Conservation (phyloP, 2,113 vertebrate species). For the Cinclus mexicanus region DNA sequence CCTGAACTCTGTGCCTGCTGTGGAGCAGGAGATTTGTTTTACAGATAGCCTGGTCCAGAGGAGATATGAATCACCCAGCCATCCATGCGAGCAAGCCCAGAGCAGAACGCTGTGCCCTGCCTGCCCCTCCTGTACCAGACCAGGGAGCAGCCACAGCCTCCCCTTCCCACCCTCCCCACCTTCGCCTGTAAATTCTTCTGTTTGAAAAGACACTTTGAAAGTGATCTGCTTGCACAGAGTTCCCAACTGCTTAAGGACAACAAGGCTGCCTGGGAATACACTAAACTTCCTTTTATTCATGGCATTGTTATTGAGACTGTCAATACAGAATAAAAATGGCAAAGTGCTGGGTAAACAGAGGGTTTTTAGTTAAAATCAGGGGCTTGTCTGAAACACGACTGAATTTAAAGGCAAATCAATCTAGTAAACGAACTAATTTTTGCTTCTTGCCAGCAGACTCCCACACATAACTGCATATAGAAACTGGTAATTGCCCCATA, state of each 20-base stretch:
- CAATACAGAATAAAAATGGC: not conserved
- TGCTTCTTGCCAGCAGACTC: slow-evolving; percentile 70
- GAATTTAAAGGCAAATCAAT: slow-evolving; percentile 78
- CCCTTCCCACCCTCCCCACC: slow-evolving; percentile 34
- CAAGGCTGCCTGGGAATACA: not conserved
- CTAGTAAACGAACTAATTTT: slow-evolving; percentile 64
- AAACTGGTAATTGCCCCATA: slow-evolving; percentile 68
- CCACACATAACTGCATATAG: slow-evolving; percentile 80
- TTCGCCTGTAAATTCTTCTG: slow-evolving; percentile 36
- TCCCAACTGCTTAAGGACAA: not conserved
- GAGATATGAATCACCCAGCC: slow-evolving; percentile 51
- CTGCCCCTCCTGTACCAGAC: slow-evolving; percentile 24
- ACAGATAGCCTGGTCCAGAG: slow-evolving; percentile 34
- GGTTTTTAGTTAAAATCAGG: slow-evolving; percentile 77
- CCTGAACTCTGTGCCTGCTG: slow-evolving; percentile 48
- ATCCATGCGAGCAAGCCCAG: slow-evolving; percentile 1
- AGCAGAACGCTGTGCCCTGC: slow-evolving; percentile 17
- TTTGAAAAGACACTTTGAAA: not conserved
- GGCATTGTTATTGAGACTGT: not conserved
- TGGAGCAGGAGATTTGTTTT: slow-evolving; percentile 70
- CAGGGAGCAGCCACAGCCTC: not conserved
- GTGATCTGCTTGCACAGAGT: not conserved
- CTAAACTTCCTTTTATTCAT: slow-evolving; percentile 3
- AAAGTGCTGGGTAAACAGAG: slow-evolving; percentile 74
- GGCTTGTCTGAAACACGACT: slow-evolving; percentile 75